phyloP scores from a whole-genome alignment of 2,888 invertebrate genomes.

The Drosophila paracracens region DNA sequence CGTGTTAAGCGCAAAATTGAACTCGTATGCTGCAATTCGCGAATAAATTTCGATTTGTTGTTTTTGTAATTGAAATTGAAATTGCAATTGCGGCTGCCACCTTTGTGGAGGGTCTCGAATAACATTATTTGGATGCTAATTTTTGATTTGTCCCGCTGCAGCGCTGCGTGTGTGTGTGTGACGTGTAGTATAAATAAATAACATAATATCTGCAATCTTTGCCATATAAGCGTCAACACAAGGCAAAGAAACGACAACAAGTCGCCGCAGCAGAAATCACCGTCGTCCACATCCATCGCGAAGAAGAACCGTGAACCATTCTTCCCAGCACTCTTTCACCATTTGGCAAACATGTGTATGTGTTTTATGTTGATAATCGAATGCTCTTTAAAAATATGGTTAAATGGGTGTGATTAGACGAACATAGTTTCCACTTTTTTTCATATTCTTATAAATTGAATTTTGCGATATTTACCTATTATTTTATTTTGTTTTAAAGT shows the following conservation, averaged over 20 bases:
- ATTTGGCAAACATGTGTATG: slow-evolving; percentile 66
- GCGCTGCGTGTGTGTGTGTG: slow-evolving; percentile 18
- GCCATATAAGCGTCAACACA: slow-evolving; percentile 57
- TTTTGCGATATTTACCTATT: neutral
- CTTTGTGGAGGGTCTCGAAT: slow-evolving; percentile 60
- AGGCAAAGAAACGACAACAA: slow-evolving; percentile 27
- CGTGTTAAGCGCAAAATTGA: slow-evolving; percentile 33
- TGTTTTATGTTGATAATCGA: slow-evolving; percentile 31
- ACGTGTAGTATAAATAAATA: slow-evolving; percentile 72
- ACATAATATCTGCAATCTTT: slow-evolving; percentile 75
- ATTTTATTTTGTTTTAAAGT: neutral
- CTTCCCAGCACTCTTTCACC: neutral
- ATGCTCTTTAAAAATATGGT: slow-evolving; percentile 4
- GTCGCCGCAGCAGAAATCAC: slow-evolving; percentile 16
- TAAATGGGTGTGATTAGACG: neutral
- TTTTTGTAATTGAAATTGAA: slow-evolving; percentile 20
- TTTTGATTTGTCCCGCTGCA: slow-evolving; percentile 50
- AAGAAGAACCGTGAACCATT: slow-evolving; percentile 45
- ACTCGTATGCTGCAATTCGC: slow-evolving; percentile 15
- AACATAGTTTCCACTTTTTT: neutral
- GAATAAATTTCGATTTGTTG: slow-evolving; percentile 22
- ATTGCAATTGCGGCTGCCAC: slow-evolving; percentile 33
- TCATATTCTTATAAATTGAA: neutral
- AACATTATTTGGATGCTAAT: slow-evolving; percentile 71
- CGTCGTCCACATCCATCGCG: slow-evolving; percentile 14